Conservation (phyloP, 2,113 vertebrate genomes). For the Scopus umbretta region DNA sequence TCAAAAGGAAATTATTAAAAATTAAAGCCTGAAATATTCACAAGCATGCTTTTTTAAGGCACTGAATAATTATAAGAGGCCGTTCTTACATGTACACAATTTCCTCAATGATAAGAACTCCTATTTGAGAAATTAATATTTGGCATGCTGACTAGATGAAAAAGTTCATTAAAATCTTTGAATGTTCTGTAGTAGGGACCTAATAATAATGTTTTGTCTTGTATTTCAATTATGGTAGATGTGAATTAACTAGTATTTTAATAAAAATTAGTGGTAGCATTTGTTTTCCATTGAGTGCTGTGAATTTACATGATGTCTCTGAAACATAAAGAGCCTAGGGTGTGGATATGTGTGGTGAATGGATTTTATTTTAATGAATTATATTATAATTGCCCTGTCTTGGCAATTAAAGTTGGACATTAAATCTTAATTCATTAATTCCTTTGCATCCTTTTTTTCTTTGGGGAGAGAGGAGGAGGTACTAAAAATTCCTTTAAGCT, state of each 20-base stretch:
- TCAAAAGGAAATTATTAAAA: not conserved
- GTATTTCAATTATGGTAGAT: conserved; percentile 34
- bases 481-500: conserved; percentile 10
- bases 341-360: not conserved
- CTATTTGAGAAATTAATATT: conserved; percentile 66
- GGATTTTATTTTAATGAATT: conserved; percentile 36
- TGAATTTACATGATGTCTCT: not conserved
- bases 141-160: conserved; percentile 42
- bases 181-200: not conserved
- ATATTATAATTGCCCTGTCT: not conserved
- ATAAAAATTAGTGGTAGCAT: conserved; percentile 7
- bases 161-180: conserved; percentile 53
- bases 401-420: conserved; percentile 30
- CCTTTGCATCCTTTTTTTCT: not conserved
- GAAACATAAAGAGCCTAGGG: not conserved
- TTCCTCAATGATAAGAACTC: conserved; percentile 36
- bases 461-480: not conserved
- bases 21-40: not conserved
- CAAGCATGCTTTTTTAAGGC: not conserved
- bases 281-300: conserved; percentile 22
- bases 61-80: not conserved
- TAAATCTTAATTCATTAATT: conserved; percentile 28
- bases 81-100: not conserved
- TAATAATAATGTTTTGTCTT: conserved; percentile 34
- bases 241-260: conserved; percentile 17